These are phyloP conservation scores for Lasioglossum lativentre DNA, from an alignment of 2,888 invertebrate species.

Conservation along the genomic window DNA sequence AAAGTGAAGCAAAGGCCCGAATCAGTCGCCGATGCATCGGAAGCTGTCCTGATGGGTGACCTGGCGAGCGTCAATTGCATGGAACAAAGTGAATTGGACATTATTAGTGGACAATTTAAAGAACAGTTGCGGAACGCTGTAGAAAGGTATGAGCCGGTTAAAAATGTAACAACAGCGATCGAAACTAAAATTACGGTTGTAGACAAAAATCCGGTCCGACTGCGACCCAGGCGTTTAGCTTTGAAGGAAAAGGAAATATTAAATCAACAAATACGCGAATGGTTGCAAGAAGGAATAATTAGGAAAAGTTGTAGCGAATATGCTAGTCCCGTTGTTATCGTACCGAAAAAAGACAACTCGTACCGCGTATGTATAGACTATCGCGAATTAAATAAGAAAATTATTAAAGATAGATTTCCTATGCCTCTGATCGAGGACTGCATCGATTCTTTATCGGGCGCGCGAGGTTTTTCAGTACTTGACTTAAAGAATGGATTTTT, in stretches of 20 bases:
- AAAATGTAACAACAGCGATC: constrained; percentile 15
- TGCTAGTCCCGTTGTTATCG: constrained; percentile 42
- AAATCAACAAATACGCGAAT: constrained; percentile 38
- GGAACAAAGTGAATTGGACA: constrained; percentile 11
- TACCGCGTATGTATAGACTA: constrained; percentile 20
- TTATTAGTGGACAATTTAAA: background rate
- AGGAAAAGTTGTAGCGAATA: no score
- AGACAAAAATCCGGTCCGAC: no score
- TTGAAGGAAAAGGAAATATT: no score
- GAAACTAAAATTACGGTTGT: constrained; percentile 54
- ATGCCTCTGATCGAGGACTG: constrained; percentile 21
- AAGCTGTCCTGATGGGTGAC: background rate
- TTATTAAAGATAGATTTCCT: background rate
- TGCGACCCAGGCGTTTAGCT: no score
- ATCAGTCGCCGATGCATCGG: background rate
- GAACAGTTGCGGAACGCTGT: background rate
- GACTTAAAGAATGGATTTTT: no score
- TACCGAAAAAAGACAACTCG: background rate
- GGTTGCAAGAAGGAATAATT: background rate
- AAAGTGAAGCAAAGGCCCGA: background rate
- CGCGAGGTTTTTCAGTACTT: no score
- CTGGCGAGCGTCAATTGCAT: background rate
- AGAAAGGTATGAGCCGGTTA: background rate
- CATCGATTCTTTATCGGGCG: no score
- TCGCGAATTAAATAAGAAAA: background rate